phyloP scores from a whole-genome alignment of 2,797 vertebrate genomes.

The Serranus cabrilla region DNA sequence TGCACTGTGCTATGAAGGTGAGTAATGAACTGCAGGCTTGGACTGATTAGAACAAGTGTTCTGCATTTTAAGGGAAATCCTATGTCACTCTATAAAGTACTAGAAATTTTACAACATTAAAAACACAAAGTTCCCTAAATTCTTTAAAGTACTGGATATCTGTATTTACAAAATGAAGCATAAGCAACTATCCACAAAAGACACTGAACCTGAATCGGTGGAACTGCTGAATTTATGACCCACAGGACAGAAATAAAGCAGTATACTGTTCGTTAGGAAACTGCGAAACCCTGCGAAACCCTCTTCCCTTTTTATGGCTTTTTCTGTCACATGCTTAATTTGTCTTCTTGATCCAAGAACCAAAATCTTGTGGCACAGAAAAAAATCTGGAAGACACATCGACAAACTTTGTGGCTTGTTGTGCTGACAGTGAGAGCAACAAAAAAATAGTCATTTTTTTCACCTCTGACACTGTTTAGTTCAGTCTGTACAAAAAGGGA shows the following conservation, averaged over 20 bases:
- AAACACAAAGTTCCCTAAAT: not conserved
- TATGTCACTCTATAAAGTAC: conserved; percentile 35
- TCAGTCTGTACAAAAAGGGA: conserved; percentile 41
- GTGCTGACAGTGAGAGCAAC: not conserved
- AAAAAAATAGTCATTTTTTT: conserved; percentile 2
- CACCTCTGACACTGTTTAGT: conserved; percentile 17
- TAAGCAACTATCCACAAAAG: not conserved
- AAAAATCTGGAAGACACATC: not conserved
- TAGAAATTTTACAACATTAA: not conserved
- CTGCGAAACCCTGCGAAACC: no score
- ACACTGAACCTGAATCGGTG: not conserved
- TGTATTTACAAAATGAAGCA: conserved; percentile 25
- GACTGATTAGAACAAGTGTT: not conserved
- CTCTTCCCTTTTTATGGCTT: conserved; percentile 5
- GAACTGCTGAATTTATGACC: not conserved
- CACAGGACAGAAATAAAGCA: not conserved
- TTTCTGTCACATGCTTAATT: conserved; percentile 4
- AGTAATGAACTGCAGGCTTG: conserved; percentile 4
- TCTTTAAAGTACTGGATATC: not conserved
- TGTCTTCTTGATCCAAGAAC: conserved; percentile 1
- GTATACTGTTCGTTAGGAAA: not conserved
- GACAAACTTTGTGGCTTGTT: not conserved
- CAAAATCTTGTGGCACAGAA: not conserved
- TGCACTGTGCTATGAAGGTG: conserved; percentile 36
- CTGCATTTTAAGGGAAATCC: not conserved